Evolutionary conservation across 2,113 vertebrate genomes (phyloP), one percentile per base, ranked within the genome.

Genomic region (Natator depressus): DNA sequence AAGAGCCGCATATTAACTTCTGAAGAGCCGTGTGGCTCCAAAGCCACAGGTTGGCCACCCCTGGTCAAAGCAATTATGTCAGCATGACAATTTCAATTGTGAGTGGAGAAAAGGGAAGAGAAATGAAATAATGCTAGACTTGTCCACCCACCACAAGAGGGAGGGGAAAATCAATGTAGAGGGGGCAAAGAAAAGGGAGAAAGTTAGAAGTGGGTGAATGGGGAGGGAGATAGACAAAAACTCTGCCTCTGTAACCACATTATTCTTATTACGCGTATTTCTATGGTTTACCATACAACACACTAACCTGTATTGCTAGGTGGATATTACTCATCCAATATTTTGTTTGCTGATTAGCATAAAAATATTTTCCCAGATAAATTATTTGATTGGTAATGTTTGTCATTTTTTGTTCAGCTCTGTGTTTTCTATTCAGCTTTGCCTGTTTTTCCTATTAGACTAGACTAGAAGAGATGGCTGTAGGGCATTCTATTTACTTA

Each of bases 381-480:
- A 57, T n/a, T 35, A 46, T 69, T 90, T 84, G 4, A 42, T 5
- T 89, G 78, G 4, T 13, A 11, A 81, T 75, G 88, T 92, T 84
- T 31, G 65, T 31, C 49, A 55, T 24, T 24, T 3, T 76, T 93
- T 95, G n/a, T 38, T 72, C 19, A n/a, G 35, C 65, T 69, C 35
- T n/a, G 16, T 38, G 19, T 69, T 72, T 72, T 38, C 65, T 72
- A 10, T 38, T 69, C 35, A n/a, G 65, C 65, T 38, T 72, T 72
- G 1, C 4, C 82, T 88, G 10, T 85, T 93, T 88, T 91, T 2
- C 38, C 16, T 57, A 5, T 85, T 90, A 90, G 84, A 86, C 59
- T n/a, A 53, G 89, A 88, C 0, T 0, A 83, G 9, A 53, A 5
- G 19, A 76, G 50, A 12, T 75, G 27, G 80, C 17, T 0, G 0